Evolutionary conservation across 2,113 vertebrate species (phyloP).

Genomic region (Argyrosomus japonicus): DNA sequence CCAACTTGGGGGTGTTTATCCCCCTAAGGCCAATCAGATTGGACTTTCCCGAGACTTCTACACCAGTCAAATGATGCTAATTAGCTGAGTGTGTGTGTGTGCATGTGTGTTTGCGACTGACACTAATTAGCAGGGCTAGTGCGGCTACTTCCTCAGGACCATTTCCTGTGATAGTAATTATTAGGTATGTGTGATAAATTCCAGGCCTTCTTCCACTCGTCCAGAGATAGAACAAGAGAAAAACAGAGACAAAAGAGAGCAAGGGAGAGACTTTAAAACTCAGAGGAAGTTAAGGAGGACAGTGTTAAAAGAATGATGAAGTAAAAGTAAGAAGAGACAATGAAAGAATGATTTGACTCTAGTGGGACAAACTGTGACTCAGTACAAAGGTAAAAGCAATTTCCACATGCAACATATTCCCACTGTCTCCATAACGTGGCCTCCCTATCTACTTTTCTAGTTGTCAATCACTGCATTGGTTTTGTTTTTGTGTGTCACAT

Average conservation of each 20-base stretch:
- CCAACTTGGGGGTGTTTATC: conserved; percentile 60
- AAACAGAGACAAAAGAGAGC: conserved; percentile 34
- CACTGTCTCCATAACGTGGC: neutral
- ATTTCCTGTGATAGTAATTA: conserved; percentile 84
- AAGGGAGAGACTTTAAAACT: conserved; percentile 26
- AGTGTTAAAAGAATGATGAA: conserved; percentile 27
- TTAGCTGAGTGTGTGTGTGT: conserved; percentile 50
- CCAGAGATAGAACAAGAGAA: conserved; percentile 56
- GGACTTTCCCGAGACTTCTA: conserved; percentile 46
- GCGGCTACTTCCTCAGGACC: conserved; percentile 76
- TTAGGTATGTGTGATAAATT: conserved; percentile 85
- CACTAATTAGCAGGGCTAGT: conserved; percentile 79
- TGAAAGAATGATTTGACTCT: conserved; percentile 41
- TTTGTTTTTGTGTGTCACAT: conserved; percentile 31
- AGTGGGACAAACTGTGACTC: neutral
- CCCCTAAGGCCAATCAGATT: conserved; percentile 69
- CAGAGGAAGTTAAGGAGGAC: conserved; percentile 42
- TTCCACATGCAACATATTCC: conserved; percentile 35
- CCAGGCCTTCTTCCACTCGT: conserved; percentile 75
- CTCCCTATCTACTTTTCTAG: neutral
- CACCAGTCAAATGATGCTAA: conserved; percentile 68
- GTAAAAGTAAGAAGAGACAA: conserved; percentile 25
- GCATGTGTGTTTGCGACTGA: conserved; percentile 73
- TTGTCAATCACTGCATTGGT: conserved; percentile 42
- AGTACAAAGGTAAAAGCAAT: neutral